Evolutionary conservation across 2,797 vertebrate species (phyloP), one percentile per base, ranked within the genome.

Genomic region (Epinephelus awoara): DNA sequence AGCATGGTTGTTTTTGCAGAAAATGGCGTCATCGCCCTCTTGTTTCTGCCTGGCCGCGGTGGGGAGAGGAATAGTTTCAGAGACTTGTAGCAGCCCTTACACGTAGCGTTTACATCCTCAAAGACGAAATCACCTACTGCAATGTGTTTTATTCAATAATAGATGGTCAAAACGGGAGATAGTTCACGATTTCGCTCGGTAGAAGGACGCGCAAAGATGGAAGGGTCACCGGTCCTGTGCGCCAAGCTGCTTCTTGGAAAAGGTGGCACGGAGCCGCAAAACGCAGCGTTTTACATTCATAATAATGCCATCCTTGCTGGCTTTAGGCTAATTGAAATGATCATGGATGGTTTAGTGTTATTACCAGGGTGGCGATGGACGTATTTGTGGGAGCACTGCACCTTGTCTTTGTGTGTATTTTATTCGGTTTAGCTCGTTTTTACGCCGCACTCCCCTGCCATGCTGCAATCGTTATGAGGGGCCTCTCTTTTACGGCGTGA

Each of bases 181-280:
- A 7, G 66, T 29, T 61, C 40, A 25, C 4, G 70, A 38, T 86
- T 88, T 84, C 25, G 81, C 88, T 79, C 84, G 65, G 74, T 86
- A 90, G 91, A 89, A 93, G 94, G 95, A 96, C 96, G 96, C 96
- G 96, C 94, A 96, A 96, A 95, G 94, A 94, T 95, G 95, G 94
- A 94, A 96, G 95, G 95, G 92, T 95, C 95, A 90, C 95, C 93
- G 91, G 93, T 90, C 88, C 92, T 91, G 90, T 94, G 95, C 94
- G 94, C 93, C 92, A 90, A 89, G 93, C 95, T 90, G 93, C 91
- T 89, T 94, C 89, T 94, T 91, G 91, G 95, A 94, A 96, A 93
- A 89, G 82, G 91, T 93, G 94, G 92, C 92, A 70, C 86, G 84
- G 93, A 95, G 93, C 94, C 93, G 94, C 94, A 93, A 93, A 95